These are phyloP conservation scores for Perccottus glenii DNA, from an alignment of 2,113 vertebrate species.

Conservation along the genomic window DNA sequence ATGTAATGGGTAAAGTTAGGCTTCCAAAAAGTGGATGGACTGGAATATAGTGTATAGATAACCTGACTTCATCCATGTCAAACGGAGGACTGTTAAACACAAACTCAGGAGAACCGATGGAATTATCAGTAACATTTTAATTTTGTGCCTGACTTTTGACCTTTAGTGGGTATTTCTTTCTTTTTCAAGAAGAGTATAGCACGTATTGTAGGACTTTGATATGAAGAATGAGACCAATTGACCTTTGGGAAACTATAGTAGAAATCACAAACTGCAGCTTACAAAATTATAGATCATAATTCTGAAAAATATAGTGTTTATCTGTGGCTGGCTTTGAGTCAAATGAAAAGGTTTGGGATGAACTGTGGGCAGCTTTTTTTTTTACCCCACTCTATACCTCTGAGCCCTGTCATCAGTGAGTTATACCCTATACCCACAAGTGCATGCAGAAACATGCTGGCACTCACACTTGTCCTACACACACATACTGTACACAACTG, in stretches of 20 bases:
- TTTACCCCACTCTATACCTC: constrained; percentile 55
- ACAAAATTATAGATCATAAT: background rate
- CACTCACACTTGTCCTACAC: constrained; percentile 54
- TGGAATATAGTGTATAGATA: background rate
- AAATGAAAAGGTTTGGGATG: constrained; percentile 15
- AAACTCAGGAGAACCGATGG: constrained; percentile 57
- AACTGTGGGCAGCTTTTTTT: constrained; percentile 48
- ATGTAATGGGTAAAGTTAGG: constrained; percentile 19
- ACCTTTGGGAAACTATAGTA: constrained; percentile 31
- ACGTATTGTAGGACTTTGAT: background rate
- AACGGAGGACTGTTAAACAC: constrained; percentile 63
- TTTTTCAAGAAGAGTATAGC: background rate
- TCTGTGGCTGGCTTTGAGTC: constrained; percentile 1
- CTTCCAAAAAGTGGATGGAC: background rate
- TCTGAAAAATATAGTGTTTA: constrained; percentile 5
- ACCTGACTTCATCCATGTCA: constrained; percentile 44
- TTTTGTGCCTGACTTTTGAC: background rate
- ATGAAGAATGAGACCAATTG: too few relatives aligned
- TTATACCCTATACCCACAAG: constrained; percentile 43
- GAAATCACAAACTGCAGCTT: background rate
- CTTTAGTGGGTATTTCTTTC: constrained; percentile 3
- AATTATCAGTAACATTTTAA: constrained; percentile 4
- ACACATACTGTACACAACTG: constrained; percentile 50
- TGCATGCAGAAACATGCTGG: constrained; percentile 61
- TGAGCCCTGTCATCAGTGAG: constrained; percentile 60